Evolutionary conservation across 1,140 invertebrate species (phyloP).

Genomic region (Pseudomyrmex concolor): DNA sequence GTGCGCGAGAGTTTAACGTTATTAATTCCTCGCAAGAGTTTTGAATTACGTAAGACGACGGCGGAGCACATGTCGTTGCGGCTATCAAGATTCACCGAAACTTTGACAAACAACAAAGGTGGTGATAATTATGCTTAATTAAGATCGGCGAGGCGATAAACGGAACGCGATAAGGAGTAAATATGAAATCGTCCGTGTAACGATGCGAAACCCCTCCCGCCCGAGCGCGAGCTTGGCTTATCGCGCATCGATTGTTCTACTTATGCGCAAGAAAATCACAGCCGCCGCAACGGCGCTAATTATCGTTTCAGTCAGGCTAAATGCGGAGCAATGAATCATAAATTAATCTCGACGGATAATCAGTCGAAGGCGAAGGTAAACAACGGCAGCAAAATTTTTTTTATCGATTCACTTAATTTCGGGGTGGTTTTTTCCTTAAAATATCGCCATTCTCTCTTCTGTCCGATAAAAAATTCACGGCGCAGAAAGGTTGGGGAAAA

Average conservation of each 20-base stretch:
- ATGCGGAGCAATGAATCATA: constrained; percentile 22
- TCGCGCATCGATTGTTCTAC: constrained; percentile 60
- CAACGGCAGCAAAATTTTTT: neutral
- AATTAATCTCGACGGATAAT: constrained; percentile 43
- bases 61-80: constrained; percentile 15
- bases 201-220: neutral
- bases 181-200: constrained; percentile 49
- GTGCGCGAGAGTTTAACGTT: neutral
- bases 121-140: constrained; percentile 55
- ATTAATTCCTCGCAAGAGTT: constrained; percentile 19
- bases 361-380: constrained; percentile 12
- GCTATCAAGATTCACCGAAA: constrained; percentile 41
- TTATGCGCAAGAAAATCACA: constrained; percentile 53
- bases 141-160: constrained; percentile 39
- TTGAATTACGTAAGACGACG: constrained; percentile 16
- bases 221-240: constrained; percentile 21
- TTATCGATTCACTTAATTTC: neutral
- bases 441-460: neutral
- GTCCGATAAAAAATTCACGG: neutral
- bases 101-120: constrained; percentile 52
- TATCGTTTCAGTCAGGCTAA: constrained; percentile 49
- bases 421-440: neutral
- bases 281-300: constrained; percentile 43
- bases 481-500: too few relatives aligned
- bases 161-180: constrained; percentile 46